Conservation (phyloP, 2,888 invertebrate species). For the Papilio demoleus region DNA sequence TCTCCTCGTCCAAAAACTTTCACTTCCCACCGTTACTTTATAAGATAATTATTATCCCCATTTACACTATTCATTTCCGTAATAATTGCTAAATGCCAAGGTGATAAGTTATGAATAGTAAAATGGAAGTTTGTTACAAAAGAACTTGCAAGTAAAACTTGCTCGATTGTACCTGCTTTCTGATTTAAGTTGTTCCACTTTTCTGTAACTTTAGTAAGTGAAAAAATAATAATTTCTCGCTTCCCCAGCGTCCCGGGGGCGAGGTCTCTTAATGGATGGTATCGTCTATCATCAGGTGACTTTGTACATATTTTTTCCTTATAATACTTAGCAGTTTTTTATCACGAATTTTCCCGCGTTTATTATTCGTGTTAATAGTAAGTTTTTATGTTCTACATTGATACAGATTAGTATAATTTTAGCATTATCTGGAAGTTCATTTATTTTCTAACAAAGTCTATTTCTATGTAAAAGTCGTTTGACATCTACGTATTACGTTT, state of each 20-base stretch:
- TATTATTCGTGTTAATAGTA: background rate
- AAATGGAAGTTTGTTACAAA: conserved; percentile 10
- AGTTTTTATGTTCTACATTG: background rate
- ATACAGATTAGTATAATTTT: background rate
- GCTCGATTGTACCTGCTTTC: conserved; percentile 13
- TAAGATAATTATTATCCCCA: no score
- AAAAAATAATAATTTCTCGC: conserved; percentile 1
- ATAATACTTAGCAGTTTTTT: background rate
- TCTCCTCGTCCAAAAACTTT: no score
- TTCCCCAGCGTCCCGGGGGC: background rate
- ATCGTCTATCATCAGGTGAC: background rate
- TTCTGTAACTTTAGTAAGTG: conserved; percentile 11
- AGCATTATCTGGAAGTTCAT: background rate
- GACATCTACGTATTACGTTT: no score
- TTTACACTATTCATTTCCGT: background rate
- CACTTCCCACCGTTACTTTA: no score
- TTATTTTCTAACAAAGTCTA: background rate
- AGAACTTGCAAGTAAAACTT: conserved; percentile 9
- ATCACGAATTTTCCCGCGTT: background rate
- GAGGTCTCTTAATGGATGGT: background rate
- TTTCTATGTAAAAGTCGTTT: no score
- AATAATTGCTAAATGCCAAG: background rate
- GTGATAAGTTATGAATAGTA: conserved; percentile 15
- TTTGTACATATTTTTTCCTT: background rate
- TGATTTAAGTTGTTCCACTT: conserved; percentile 8